Evolutionary conservation across 2,797 vertebrate genomes (phyloP).

Genomic region (Chrosomus eos): DNA sequence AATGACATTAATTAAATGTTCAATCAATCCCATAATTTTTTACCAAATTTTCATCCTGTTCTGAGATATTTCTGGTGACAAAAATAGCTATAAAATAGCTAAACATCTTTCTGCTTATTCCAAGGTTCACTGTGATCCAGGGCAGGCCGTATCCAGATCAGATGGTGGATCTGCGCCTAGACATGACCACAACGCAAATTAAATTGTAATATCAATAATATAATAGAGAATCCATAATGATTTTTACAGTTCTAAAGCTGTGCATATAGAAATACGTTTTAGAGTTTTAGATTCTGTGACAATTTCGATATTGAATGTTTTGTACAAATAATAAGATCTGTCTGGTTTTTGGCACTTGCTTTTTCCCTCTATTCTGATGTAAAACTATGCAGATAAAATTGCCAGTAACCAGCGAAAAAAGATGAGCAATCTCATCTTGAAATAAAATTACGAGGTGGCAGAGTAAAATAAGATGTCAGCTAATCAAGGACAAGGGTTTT

Average conservation of each 20-base stretch:
- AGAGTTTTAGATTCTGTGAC: not conserved
- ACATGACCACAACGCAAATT: too few relatives aligned
- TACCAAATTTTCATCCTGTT: not conserved
- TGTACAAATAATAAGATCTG: constrained; percentile 6
- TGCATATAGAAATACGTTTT: not conserved
- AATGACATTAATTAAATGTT: not conserved
- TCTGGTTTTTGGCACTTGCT: not conserved
- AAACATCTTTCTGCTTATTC: too few relatives aligned
- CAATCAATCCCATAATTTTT: not conserved
- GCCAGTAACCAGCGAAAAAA: not conserved
- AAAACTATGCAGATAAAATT: constrained; percentile 24
- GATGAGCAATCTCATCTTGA: constrained; percentile 28
- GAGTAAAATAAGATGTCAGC: constrained; percentile 53
- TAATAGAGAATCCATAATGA: not conserved
- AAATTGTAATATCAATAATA: not conserved
- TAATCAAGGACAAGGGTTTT: constrained; percentile 57
- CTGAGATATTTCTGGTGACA: not conserved
- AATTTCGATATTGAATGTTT: not conserved
- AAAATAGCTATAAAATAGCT: not conserved
- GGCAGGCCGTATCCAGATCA: too few relatives aligned
- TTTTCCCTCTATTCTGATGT: constrained; percentile 6
- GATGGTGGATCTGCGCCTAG: too few relatives aligned
- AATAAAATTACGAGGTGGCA: constrained; percentile 32
- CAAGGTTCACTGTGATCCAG: too few relatives aligned
- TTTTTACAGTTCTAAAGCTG: not conserved